Evolutionary conservation across 2,797 vertebrate genomes (phyloP), one percentile per base, ranked within the genome.

Genomic region (Hydrocynus forskahlii): DNA sequence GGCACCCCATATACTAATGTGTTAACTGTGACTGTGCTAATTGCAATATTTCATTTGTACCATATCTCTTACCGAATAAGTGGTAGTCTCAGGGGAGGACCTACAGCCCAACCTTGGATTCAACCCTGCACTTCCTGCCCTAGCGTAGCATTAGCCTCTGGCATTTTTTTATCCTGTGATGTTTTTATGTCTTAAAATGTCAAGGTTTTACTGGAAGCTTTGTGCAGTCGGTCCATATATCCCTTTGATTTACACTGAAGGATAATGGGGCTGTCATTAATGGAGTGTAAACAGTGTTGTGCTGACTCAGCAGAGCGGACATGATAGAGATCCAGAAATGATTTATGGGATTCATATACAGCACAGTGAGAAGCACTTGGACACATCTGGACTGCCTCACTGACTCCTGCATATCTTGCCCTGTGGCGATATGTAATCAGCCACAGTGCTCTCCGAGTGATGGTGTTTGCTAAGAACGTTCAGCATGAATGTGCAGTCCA

Each of bases 301-400:
- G 70, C 25, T 57, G 70, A 38, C 4, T 55, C 70, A n/a, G 45
- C 70, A 73, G 52, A n/a, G 4, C 38, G 50, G 14, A 25, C 17
- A 12, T 35, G 69, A 54, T 55, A 57, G 52, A 43, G 38, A 43
- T 29, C 64, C 40, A 7, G 7, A 60, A 38, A 60, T 43, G 64
- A 45, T 79, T 52, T 78, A 23, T 60, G 57, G 72, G 21, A 52
- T 60, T 71, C 25, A 23, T 52, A 71, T 59, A n/a, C 52, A 62
- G 25, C 43, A 50, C 17, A 17, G 21, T 29, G 50, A 73, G 70
- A 35, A 55, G 29, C 70, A 35, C 29, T 12, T 73, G 70, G 70
- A 73, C 70, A 73, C 70, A 73, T 73, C 50, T 73, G 70, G 70
- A 73, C 52, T 38, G n/a, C n/a, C 43, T 70, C 45, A 1, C 23